These are phyloP conservation scores for Oligia latruncula DNA, from an alignment of 2,888 invertebrate genomes.

Conservation along the genomic window DNA sequence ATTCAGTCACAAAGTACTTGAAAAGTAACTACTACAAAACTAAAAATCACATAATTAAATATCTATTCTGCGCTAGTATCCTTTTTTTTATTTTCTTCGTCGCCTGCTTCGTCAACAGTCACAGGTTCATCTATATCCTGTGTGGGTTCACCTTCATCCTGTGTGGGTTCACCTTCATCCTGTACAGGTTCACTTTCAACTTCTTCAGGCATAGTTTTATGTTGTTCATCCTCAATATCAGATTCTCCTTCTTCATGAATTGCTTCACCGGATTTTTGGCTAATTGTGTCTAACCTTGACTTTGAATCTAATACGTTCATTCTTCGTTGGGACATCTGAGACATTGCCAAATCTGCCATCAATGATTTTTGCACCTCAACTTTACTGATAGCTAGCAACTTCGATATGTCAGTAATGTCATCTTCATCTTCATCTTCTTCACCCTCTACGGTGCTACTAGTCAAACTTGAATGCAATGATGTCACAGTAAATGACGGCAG, in stretches of 20 bases:
- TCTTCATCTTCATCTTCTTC: constrained; percentile 70
- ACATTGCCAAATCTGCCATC: constrained; percentile 82
- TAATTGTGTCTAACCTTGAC: constrained; percentile 23
- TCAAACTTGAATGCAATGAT: constrained; percentile 76
- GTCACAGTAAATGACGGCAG: constrained; percentile 79
- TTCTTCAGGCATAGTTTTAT: constrained; percentile 30
- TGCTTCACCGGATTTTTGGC: constrained; percentile 17
- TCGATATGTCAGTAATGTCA: constrained; percentile 74
- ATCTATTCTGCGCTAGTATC: neutral
- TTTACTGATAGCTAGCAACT: constrained; percentile 79
- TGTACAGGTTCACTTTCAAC: constrained; percentile 1
- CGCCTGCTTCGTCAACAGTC: neutral
- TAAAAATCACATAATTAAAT: constrained; percentile 5
- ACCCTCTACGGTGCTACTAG: constrained; percentile 41
- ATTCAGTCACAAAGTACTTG: neutral
- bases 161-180: neutral
- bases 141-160: neutral
- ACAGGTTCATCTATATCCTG: neutral
- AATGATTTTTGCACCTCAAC: constrained; percentile 83
- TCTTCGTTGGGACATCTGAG: constrained; percentile 68
- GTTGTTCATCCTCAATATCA: constrained; percentile 49
- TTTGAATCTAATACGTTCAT: neutral
- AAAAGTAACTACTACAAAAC: constrained; percentile 8
- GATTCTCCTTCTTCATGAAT: constrained; percentile 34
- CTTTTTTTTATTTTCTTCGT: neutral